A percentile compares a stretch with the other conserved stretches of the same genome.
These are phyloP conservation scores for Sinosuthora webbiana DNA, from an alignment of 2,113 vertebrate genomes.

Conservation along the genomic window DNA sequence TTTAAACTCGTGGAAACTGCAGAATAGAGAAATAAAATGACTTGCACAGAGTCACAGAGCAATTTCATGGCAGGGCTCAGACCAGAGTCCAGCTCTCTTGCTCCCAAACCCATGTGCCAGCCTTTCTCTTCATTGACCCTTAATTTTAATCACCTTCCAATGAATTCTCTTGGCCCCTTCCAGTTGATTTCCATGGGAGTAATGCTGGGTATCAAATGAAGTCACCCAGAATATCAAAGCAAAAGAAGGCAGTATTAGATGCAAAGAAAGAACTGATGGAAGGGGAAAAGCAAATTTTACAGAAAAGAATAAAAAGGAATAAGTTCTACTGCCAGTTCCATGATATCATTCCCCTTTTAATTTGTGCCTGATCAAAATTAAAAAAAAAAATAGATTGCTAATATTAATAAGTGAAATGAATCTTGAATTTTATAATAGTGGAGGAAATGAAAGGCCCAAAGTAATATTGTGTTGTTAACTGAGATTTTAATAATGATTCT, in stretches of 20 bases:
- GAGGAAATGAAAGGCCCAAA: conserved; percentile 53
- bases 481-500: conserved; percentile 71
- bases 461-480: conserved; percentile 65
- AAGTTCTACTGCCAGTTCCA: not conserved
- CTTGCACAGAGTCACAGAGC: not conserved
- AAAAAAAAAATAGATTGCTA: conserved; percentile 59
- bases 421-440: conserved; percentile 67
- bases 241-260: not conserved
- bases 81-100: not conserved
- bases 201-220: conserved; percentile 5
- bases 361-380: conserved; percentile 49
- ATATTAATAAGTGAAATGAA: conserved; percentile 68
- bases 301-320: not conserved
- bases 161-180: not conserved
- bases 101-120: not conserved
- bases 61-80: not conserved
- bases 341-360: conserved; percentile 39
- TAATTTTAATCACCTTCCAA: conserved; percentile 14
- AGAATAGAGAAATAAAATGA: conserved; percentile 15
- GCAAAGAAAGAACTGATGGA: not conserved
- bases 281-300: not conserved
- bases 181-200: not conserved
- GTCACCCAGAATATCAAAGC: not conserved
- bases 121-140: not conserved
- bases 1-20: not conserved